Base-by-base conservation (phyloP, 2,888 invertebrate genomes). In the Galerucella nymphaeae region DNA sequence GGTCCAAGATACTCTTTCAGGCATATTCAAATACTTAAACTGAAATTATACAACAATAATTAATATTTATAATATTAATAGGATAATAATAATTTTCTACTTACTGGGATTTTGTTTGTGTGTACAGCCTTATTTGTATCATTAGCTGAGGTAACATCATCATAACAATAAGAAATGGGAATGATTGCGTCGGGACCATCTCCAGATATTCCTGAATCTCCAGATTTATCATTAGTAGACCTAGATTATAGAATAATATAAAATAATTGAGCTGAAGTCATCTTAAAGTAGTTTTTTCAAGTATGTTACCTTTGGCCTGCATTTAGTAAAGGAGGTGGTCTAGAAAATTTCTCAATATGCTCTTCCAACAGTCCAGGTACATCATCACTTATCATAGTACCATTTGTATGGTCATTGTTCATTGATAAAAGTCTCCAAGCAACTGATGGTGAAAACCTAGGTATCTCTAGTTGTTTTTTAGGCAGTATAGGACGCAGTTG, bases 141-240 rank as follows among this genome's bases (percentile, higher is more conserved):
- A 16, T 59, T 61, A 20, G 58, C 66, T 38, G 61, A 65, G 45
- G 63, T 67, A 50, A 64, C 88, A 1, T 90, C 89, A 77, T 90
- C 89, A 74, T 88, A 89, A 82, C 87, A 88, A 45, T 69, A 69
- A 10, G 86, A 86, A 8, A 90, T 90, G 8, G 79, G 78, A 45
- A 75, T 75, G 70, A 90, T 90, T n/a, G 90, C 91, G 83, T 94
- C 75, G 71, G 90, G 90, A n/a, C 90, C 92, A 83, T 94, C 94
- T 0, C 94, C 94, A 0, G 94, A 94, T 79, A 95, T 95, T 0
- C 94, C 95, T 0, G 94, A 94, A 85, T 95, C 95, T 0, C 93
- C 94, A 1, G 94, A 94, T 84, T 94, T 93, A 82, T 94, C 94
- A 75, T 91, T 89, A 66, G 86, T 87, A 1, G 78, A 80, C 41